These are phyloP conservation scores for Pycnonotus jocosus DNA, from an alignment of 2,113 vertebrate genomes.

Conservation along the genomic window DNA sequence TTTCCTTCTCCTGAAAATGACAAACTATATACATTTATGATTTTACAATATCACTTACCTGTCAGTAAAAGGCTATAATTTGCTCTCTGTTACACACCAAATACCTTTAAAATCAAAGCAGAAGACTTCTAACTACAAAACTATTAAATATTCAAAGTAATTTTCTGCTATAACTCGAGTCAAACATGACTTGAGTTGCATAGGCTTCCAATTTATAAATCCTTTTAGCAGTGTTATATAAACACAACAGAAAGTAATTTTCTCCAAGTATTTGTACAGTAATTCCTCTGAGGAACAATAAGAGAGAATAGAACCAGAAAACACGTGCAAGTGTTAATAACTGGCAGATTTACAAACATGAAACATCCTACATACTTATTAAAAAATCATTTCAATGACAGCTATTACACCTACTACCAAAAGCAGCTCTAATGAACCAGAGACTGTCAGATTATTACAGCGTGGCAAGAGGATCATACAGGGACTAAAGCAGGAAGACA, in stretches of 20 bases:
- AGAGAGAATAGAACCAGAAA: neutral
- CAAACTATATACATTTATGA: neutral
- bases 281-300: neutral
- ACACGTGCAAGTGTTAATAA: neutral
- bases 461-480: neutral
- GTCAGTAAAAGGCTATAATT: neutral
- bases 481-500: neutral
- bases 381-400: neutral
- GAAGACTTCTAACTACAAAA: neutral
- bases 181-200: neutral
- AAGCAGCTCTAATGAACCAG: neutral
- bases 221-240: neutral
- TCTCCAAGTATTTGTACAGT: neutral
- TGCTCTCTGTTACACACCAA: neutral
- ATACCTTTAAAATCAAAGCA: neutral
- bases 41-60: neutral
- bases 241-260: slow-evolving; percentile 7
- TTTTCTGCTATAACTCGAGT: neutral
- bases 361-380: neutral
- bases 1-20: neutral
- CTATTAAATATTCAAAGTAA: neutral
- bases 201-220: neutral
- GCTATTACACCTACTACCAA: neutral
- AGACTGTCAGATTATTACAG: neutral
- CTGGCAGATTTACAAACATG: neutral